phyloP scores from a whole-genome alignment of 1,140 invertebrate genomes.

The Bombus consobrinus region DNA sequence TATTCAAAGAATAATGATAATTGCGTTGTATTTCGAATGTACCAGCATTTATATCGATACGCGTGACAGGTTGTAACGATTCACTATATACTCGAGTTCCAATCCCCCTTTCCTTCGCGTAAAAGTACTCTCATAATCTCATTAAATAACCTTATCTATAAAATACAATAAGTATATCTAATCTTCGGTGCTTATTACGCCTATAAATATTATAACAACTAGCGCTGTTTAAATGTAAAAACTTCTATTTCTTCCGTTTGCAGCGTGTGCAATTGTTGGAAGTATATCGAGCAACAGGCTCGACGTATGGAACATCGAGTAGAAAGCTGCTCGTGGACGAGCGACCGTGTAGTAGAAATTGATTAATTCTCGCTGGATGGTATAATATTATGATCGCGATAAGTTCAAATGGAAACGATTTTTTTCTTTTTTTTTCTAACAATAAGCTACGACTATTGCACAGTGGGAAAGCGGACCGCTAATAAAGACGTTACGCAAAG shows the following conservation, averaged over 20 bases:
- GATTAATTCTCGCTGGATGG: conserved; percentile 45
- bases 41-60: conserved; percentile 14
- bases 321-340: conserved; percentile 33
- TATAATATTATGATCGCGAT: conserved; percentile 49
- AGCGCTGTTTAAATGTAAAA: neutral
- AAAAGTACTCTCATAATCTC: conserved; percentile 9
- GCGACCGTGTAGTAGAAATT: conserved; percentile 40
- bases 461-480: conserved; percentile 49
- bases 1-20: neutral
- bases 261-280: conserved; percentile 5
- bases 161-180: conserved; percentile 1
- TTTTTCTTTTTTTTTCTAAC: neutral
- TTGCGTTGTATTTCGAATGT: neutral
- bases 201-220: neutral
- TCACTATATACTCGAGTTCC: neutral
- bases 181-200: neutral
- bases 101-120: neutral
- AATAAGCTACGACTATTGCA: conserved; percentile 16
- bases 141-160: conserved; percentile 17
- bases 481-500: conserved; percentile 55
- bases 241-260: conserved; percentile 1
- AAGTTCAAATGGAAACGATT: conserved; percentile 43
- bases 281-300: neutral
- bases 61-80: conserved; percentile 10
- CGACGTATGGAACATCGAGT: conserved; percentile 6